Base-by-base conservation (phyloP, 1,140 invertebrate species). In the Periplaneta americana region DNA sequence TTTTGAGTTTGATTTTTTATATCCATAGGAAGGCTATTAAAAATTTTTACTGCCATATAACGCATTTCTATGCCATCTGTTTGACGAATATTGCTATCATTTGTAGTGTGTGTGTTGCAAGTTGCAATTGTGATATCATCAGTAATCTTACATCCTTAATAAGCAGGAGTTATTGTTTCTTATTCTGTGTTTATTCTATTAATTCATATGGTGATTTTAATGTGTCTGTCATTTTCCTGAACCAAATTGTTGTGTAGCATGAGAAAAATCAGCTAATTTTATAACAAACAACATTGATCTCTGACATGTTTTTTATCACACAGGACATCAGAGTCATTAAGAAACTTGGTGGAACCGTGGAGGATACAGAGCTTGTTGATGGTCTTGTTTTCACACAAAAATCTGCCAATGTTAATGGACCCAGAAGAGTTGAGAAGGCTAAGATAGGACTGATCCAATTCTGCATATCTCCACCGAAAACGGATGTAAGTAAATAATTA, bases 381-480 rank as follows among this genome's bases (percentile, higher is more conserved):
- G 99, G 98, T 34, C 90, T 99, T 77, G 96, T 99, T 2, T 97
- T 99, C 83, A 95, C 96, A 48, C 96, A 98, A 86, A 96, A 95
- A 88, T 92, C 95, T 18, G 92, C 96, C 32, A 97, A 97, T 86
- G 92, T 96, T 66, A 97, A 97, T 87, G 98, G 97, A 8, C 97
- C 98, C 1, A 96, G 94, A 84, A 93, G 94, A 85, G 91, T 99
- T 83, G 98, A 99, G 87, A 99, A 99, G 88, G 98, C 98, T 4
- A 99, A 99, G 89, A 98, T 99, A 90, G 99, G 97, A 83, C 92
- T 99, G 0, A 99, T 99, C 85, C 99, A 99, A 88, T 99, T 99
- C 88, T 99, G 99, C 88, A 98, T 99, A 88, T 99, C 98, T 74
- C 97, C 99, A 81, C 99, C 99, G 13, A 99, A 99, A 90, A 99